Evolutionary conservation across 2,797 vertebrate genomes (phyloP).

Genomic region (Streptopelia turtur): DNA sequence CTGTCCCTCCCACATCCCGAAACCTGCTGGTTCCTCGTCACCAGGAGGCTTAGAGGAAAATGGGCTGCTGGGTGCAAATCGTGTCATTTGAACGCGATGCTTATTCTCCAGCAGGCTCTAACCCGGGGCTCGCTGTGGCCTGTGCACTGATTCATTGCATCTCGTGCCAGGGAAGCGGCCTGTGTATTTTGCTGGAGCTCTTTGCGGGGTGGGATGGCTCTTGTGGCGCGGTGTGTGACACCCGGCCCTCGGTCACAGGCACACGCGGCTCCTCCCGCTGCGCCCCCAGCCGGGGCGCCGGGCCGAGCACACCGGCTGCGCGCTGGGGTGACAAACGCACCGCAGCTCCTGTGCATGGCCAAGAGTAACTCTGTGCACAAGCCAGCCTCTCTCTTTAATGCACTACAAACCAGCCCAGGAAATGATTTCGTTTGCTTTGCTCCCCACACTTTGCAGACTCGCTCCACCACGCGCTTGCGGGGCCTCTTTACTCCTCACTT

Average conservation of each 20-base stretch:
- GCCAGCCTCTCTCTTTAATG: background rate
- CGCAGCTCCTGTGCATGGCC: background rate
- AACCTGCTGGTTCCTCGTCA: background rate
- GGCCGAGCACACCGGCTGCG: background rate
- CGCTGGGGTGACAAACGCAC: background rate
- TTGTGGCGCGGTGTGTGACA: background rate
- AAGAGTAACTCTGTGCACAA: background rate
- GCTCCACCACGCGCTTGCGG: background rate
- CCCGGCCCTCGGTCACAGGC: no score
- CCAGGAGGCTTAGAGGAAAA: background rate
- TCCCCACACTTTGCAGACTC: background rate
- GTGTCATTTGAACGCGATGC: fast-evolving
- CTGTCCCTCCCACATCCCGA: background rate
- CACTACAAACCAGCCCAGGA: background rate
- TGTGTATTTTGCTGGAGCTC: background rate
- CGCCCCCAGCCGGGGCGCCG: background rate
- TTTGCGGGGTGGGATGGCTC: background rate
- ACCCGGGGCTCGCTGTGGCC: background rate
- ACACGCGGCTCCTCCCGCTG: background rate
- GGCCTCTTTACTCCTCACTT: background rate
- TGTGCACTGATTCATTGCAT: background rate
- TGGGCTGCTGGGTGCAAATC: fast-evolving
- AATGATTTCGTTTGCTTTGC: background rate
- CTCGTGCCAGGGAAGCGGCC: background rate
- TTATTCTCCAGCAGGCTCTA: background rate